Evolutionary conservation across 2,888 invertebrate genomes (phyloP).

Genomic region (Alcis repandata): DNA sequence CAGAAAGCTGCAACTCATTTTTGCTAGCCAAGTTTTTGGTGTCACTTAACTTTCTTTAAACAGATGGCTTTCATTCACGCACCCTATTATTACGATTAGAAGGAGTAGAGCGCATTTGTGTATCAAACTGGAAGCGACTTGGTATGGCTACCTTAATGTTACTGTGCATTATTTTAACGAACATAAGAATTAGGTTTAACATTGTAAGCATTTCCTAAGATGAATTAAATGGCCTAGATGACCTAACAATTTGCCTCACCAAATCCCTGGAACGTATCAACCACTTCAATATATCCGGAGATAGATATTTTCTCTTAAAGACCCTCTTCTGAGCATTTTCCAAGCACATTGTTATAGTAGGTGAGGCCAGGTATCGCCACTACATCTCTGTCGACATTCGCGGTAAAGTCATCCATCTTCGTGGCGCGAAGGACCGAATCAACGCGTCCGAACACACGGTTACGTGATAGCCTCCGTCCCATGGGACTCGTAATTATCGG

Average conservation of each 20-base stretch:
- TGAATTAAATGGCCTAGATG: conserved; percentile 4
- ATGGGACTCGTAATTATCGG: conserved; percentile 23
- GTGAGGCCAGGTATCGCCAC: conserved; percentile 51
- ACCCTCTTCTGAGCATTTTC: conserved; percentile 19
- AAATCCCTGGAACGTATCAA: background rate
- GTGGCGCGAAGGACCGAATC: conserved; percentile 54
- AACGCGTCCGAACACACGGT: conserved; percentile 60
- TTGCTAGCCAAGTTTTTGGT: background rate
- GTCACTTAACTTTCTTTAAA: background rate
- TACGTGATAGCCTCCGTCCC: conserved; percentile 39
- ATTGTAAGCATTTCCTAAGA: background rate
- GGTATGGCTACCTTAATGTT: too few species aligned
- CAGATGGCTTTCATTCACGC: too few species aligned
- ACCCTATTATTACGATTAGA: too few species aligned
- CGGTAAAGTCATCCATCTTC: conserved; percentile 65
- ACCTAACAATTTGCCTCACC: background rate
- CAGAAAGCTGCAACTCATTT: background rate
- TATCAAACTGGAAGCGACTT: background rate
- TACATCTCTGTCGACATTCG: conserved; percentile 62
- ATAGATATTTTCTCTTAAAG: conserved; percentile 13
- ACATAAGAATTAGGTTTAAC: background rate
- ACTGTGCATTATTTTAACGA: too few species aligned
- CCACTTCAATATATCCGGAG: conserved; percentile 9
- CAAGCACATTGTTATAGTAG: conserved; percentile 50
- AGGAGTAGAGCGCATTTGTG: background rate